These are phyloP conservation scores for Valencia hispanica DNA, from an alignment of 2,797 vertebrate genomes.

Conservation along the genomic window DNA sequence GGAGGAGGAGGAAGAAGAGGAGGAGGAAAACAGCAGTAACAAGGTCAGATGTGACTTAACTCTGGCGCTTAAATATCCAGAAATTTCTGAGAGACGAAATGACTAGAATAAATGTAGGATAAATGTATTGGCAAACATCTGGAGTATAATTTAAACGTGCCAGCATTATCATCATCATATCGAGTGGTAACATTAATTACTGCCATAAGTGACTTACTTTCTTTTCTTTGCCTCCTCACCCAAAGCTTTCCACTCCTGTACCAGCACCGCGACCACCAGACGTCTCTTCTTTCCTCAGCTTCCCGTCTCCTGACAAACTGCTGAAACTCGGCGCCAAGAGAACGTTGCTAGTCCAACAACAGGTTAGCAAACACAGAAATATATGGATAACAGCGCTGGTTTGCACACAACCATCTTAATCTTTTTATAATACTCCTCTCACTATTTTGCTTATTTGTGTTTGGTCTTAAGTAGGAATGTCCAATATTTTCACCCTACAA, in stretches of 20 bases:
- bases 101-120: neutral
- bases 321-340: slow-evolving; percentile 89
- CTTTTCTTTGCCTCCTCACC: neutral
- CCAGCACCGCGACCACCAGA: slow-evolving; percentile 83
- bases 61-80: neutral
- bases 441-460: neutral
- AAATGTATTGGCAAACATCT: neutral
- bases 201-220: neutral
- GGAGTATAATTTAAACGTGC: neutral
- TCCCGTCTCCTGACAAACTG: slow-evolving; percentile 94
- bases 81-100: neutral
- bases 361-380: slow-evolving; percentile 74
- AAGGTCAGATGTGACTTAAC: slow-evolving; percentile 50
- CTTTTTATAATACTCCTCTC: neutral
- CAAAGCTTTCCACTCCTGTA: slow-evolving; percentile 82
- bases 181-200: neutral
- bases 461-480: neutral
- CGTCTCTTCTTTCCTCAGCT: slow-evolving; percentile 89
- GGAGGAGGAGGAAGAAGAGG: slow-evolving; percentile 73
- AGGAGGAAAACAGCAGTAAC: slow-evolving; percentile 51
- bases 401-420: neutral
- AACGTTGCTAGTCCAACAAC: slow-evolving; percentile 87
- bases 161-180: neutral
- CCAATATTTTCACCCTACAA: too few species aligned
- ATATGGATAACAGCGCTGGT: neutral